Conservation (phyloP, 2,888 invertebrate genomes). For the Drosophila yooni region DNA sequence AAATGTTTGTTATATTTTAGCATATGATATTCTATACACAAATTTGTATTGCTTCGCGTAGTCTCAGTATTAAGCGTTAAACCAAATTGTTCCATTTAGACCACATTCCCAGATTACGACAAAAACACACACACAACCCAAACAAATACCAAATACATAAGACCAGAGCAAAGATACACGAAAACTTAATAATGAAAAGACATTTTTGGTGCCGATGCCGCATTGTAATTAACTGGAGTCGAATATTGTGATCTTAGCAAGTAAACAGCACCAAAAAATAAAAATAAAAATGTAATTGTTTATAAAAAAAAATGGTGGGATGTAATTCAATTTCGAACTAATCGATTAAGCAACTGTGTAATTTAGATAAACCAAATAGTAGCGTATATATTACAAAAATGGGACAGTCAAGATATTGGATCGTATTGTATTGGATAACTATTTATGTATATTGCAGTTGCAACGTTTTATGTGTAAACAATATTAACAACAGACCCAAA, state of each 20-base stretch:
- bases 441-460: conserved; percentile 58
- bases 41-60: conserved; percentile 26
- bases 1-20: conserved; percentile 31
- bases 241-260: conserved; percentile 68
- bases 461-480: conserved; percentile 66
- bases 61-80: conserved; percentile 70
- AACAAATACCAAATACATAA: background rate
- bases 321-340: conserved; percentile 16
- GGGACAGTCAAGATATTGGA: conserved; percentile 11
- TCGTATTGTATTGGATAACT: conserved; percentile 47
- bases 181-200: background rate
- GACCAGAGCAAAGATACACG: conserved; percentile 19
- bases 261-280: conserved; percentile 55
- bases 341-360: conserved; percentile 29
- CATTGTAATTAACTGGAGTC: conserved; percentile 50
- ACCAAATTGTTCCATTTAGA: conserved; percentile 56
- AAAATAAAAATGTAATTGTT: conserved; percentile 37
- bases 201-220: conserved; percentile 47
- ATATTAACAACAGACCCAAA: conserved; percentile 52
- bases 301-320: conserved; percentile 13
- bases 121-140: background rate
- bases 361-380: conserved; percentile 48
- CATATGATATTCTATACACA: conserved; percentile 20
- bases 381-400: conserved; percentile 6
- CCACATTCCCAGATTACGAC: conserved; percentile 12